A percentile compares a stretch with the other conserved stretches of the same genome.
These are phyloP conservation scores for Chrysocyon brachyurus DNA, from an alignment of 2,797 vertebrate genomes.

Conservation along the genomic window DNA sequence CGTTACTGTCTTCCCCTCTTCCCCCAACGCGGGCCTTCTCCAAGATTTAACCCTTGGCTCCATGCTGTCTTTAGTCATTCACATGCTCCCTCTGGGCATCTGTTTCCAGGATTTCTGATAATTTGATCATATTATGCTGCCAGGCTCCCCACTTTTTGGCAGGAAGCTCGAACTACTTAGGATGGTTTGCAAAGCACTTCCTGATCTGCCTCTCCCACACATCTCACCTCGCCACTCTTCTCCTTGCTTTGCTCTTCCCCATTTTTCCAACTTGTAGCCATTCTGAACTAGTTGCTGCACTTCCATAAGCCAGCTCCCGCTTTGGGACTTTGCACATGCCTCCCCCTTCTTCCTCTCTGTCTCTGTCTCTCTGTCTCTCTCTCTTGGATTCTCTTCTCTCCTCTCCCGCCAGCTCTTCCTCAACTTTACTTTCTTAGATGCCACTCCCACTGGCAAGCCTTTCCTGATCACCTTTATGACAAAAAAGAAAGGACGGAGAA, in stretches of 20 bases:
- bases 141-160: not conserved
- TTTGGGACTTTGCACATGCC: not conserved
- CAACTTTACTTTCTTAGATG: not conserved
- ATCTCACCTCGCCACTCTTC: not conserved
- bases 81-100: not conserved
- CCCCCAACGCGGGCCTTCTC: not conserved
- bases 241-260: not conserved
- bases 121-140: not conserved
- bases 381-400: not conserved
- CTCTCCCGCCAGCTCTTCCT: not conserved
- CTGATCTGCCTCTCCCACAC: not conserved
- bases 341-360: no score
- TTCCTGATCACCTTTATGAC: not conserved
- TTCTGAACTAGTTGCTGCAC: not conserved
- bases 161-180: not conserved
- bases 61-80: not conserved
- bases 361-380: not conserved
- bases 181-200: not conserved
- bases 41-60: not conserved
- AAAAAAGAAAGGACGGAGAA: not conserved
- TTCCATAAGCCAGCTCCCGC: not conserved
- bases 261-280: not conserved
- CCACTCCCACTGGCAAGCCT: not conserved
- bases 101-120: conserved; percentile 22
- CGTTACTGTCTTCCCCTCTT: not conserved